Evolutionary conservation across 2,797 vertebrate genomes (phyloP), one percentile per base, ranked within the genome.

Genomic region (Nyctalus aviator): DNA sequence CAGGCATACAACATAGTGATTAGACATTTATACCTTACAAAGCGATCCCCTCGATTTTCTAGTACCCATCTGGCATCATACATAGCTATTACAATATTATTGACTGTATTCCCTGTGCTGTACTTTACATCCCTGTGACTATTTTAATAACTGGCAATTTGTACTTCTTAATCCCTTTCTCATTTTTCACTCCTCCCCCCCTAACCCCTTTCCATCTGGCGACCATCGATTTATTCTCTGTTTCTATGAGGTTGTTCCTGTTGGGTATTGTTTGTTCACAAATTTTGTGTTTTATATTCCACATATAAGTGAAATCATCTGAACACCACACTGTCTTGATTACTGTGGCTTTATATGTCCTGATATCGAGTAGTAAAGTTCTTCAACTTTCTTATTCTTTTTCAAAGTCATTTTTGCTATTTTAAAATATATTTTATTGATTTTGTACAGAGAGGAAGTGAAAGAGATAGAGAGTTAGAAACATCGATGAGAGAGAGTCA

Each of bases 301-400:
- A 59, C 9, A 18, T 59, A 30, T 37, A 30, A 79, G 77, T 41
- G 53, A 59, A 81, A 44, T 62, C 27, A 41, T 59, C 55, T 30
- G 25, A 78, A 15, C 8, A 72, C 77, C 64, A 90, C 25, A 59
- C 14, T 84, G 23, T n/a, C 55, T 59, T 30, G 17, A 37, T 71
- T 55, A 20, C 12, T 44, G 7, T 35, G 68, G 10, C 25, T 94
- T 87, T 88, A 59, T 46, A 35, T 18, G 10, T 62, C 46, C 69
- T 64, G 25, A 77, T 64, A 15, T 76, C 35, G 62, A 75, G 1
- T 46, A 62, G 15, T 41, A 11, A 82, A 64, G 37, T 84, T 35
- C 48, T 94, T 75, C 71, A 78, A 79, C 35, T 64, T 75, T 75
- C 71, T 30, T 50, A 44, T 91, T 71, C 57, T 41, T 94, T 69